Percentiles rank a stretch among this genome's conserved stretches.
Conservation (phyloP, 2,888 invertebrate species). For the Thereva unica region DNA sequence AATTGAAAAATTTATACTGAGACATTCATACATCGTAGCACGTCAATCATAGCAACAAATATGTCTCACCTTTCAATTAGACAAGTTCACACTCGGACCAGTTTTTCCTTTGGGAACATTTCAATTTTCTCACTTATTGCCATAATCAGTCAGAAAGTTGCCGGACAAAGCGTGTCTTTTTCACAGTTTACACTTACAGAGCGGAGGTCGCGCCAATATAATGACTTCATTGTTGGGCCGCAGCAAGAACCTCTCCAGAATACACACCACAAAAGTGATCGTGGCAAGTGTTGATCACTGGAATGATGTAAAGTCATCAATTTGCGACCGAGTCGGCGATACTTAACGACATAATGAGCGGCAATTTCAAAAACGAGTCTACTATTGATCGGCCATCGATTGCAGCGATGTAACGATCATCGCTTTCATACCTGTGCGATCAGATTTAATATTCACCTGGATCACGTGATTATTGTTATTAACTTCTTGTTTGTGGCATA, state of each 20-base stretch:
- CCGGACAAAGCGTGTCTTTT: neutral
- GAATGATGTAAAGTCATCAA: slow-evolving; percentile 41
- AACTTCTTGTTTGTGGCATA: slow-evolving; percentile 47
- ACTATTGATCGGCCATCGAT: slow-evolving; percentile 34
- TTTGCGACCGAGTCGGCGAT: slow-evolving; percentile 39
- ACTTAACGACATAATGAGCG: slow-evolving; percentile 43
- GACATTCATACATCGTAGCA: too few species aligned
- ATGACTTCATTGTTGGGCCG: slow-evolving; percentile 40
- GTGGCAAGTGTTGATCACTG: slow-evolving; percentile 33
- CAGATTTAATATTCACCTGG: slow-evolving; percentile 41
- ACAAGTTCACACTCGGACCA: too few species aligned
- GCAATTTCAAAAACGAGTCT: slow-evolving; percentile 39
- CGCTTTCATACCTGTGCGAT: slow-evolving; percentile 26
- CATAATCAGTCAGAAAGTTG: too few species aligned
- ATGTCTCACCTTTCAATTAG: too few species aligned
- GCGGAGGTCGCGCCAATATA: slow-evolving; percentile 26
- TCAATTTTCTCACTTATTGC: too few species aligned
- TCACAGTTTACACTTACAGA: slow-evolving; percentile 18
- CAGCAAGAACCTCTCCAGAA: slow-evolving; percentile 23
- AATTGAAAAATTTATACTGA: too few species aligned
- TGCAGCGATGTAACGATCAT: slow-evolving; percentile 25
- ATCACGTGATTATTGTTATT: slow-evolving; percentile 44
- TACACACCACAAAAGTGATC: slow-evolving; percentile 6
- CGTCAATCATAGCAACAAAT: too few species aligned
- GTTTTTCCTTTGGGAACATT: too few species aligned